Evolutionary conservation across 2,888 invertebrate species (phyloP).

Genomic region (Mythimna pallens): DNA sequence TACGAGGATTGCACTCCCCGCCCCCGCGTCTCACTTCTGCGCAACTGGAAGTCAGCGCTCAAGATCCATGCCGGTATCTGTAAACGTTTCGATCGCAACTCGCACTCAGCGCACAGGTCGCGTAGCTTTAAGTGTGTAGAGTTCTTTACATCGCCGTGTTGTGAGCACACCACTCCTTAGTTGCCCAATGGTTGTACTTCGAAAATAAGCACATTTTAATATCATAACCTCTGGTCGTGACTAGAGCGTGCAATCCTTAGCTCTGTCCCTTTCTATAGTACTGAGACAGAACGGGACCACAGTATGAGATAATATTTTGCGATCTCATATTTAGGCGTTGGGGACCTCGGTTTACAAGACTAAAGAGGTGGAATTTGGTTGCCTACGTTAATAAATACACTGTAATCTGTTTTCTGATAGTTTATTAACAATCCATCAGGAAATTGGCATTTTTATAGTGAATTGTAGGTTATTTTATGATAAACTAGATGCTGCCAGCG

Average conservation of each 20-base stretch:
- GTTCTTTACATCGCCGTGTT: constrained; percentile 42
- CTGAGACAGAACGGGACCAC: constrained; percentile 27
- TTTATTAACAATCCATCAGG: not conserved
- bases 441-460: not conserved
- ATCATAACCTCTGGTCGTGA: constrained; percentile 83
- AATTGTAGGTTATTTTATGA: not conserved
- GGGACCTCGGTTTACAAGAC: constrained; percentile 14
- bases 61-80: too few species aligned
- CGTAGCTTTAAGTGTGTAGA: not conserved
- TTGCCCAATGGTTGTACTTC: constrained; percentile 78
- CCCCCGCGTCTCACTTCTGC: too few species aligned
- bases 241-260: constrained; percentile 66
- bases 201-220: constrained; percentile 85
- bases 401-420: not conserved
- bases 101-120: not conserved
- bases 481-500: too few species aligned
- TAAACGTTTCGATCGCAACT: too few species aligned
- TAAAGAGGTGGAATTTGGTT: constrained; percentile 16
- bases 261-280: constrained; percentile 55
- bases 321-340: constrained; percentile 43
- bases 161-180: constrained; percentile 76
- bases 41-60: too few species aligned
- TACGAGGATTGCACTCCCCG: too few species aligned
- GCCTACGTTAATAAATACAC: not conserved
- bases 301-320: constrained; percentile 35